A percentile compares a stretch with the other conserved stretches of the same genome.
These are phyloP conservation scores for Molossus molossus DNA, from an alignment of 2,797 vertebrate species.

Conservation along the genomic window DNA sequence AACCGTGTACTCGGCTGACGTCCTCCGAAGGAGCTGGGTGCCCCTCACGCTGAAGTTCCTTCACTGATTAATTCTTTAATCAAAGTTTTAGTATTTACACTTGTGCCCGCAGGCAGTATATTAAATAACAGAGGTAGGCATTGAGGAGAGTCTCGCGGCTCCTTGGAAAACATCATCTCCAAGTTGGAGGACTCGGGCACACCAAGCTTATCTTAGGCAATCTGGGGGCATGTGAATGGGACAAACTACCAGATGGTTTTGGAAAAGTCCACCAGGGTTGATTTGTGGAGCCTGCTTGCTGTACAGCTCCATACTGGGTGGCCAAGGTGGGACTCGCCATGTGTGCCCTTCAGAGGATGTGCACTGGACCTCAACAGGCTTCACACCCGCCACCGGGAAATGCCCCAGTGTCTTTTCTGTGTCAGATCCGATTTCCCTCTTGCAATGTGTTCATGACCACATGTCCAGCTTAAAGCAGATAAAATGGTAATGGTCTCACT, in stretches of 20 bases:
- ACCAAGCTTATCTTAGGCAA: neutral
- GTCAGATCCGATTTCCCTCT: slow-evolving; percentile 77
- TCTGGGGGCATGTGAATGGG: fast-evolving
- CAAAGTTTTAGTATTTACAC: slow-evolving; percentile 73
- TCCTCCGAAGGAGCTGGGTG: neutral
- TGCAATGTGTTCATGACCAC: slow-evolving; percentile 64
- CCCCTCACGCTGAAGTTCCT: slow-evolving; percentile 56
- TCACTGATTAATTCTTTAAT: slow-evolving; percentile 72
- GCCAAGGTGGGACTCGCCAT: neutral
- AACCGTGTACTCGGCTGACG: neutral
- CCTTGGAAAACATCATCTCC: slow-evolving; percentile 13
- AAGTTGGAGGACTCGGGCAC: neutral
- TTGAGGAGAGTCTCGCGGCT: slow-evolving; percentile 6
- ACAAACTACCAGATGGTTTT: neutral
- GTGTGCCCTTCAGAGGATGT: slow-evolving; percentile 67
- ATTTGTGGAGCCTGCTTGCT: neutral
- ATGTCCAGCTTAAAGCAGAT: slow-evolving; percentile 62
- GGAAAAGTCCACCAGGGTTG: neutral
- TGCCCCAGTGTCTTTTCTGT: slow-evolving; percentile 63
- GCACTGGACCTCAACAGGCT: slow-evolving; percentile 39
- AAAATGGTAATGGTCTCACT: slow-evolving; percentile 74
- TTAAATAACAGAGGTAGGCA: slow-evolving; percentile 66
- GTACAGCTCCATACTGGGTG: neutral
- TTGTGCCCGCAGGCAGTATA: slow-evolving; percentile 64
- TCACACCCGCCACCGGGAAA: slow-evolving; percentile 46